Conservation (phyloP, 2,113 vertebrate genomes). For the Jaculus jaculus region DNA sequence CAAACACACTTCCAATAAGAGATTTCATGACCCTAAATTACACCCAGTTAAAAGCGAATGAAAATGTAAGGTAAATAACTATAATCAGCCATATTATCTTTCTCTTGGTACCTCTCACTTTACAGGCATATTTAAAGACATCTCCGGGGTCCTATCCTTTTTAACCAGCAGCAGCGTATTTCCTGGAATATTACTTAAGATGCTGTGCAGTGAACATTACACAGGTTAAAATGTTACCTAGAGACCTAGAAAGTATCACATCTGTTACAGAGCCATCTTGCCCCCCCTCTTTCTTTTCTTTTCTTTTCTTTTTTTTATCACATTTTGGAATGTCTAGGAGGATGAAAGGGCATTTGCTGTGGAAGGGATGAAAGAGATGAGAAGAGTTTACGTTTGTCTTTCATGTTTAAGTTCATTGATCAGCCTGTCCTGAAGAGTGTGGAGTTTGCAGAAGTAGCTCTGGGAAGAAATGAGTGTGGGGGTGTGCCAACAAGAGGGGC, state of each 20-base stretch:
- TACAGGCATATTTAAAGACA: constrained; percentile 90
- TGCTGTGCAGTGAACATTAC: constrained; percentile 85
- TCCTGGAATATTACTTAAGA: constrained; percentile 89
- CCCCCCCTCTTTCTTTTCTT: not conserved
- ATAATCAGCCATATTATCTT: constrained; percentile 92
- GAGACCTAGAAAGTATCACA: constrained; percentile 84
- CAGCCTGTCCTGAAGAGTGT: not conserved
- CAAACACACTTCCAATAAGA: constrained; percentile 92
- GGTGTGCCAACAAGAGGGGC: not conserved
- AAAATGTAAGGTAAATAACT: constrained; percentile 93
- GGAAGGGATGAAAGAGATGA: constrained; percentile 72
- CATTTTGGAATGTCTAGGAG: constrained; percentile 79
- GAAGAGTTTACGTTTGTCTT: constrained; percentile 75
- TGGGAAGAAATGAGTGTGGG: constrained; percentile 54
- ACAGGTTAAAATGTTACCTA: constrained; percentile 90
- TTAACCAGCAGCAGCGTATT: constrained; percentile 87
- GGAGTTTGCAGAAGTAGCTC: constrained; percentile 54
- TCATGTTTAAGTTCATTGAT: constrained; percentile 57
- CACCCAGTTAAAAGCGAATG: constrained; percentile 91
- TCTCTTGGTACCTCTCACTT: constrained; percentile 90
- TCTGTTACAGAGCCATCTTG: constrained; percentile 78
- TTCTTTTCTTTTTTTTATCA: constrained; percentile 67
- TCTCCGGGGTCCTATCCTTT: constrained; percentile 90
- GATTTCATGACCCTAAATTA: constrained; percentile 92
- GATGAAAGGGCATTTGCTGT: constrained; percentile 78